phyloP scores from a whole-genome alignment of 2,797 vertebrate species.

The Falco cherrug region DNA sequence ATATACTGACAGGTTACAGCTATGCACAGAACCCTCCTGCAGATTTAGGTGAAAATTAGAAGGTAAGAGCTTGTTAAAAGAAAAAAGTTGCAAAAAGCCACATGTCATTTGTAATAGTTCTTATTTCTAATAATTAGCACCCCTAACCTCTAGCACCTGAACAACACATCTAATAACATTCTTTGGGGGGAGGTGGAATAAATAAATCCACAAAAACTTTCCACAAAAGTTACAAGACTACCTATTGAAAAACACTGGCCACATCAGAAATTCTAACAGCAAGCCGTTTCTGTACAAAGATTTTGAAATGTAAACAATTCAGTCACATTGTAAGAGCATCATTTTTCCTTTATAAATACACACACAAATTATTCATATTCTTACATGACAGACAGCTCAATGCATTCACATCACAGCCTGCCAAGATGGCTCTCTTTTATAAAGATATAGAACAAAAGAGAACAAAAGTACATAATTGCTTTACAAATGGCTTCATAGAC shows the following conservation, averaged over 20 bases:
- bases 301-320: background rate
- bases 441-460: background rate
- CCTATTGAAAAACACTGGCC: background rate
- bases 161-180: background rate
- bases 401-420: background rate
- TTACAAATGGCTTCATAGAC: conserved; percentile 48
- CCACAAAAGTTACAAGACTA: background rate
- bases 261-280: background rate
- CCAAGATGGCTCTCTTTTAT: conserved; percentile 33
- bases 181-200: background rate
- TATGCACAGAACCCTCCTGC: background rate
- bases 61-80: background rate
- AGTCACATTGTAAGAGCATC: background rate
- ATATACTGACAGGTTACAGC: background rate
- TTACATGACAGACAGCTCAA: background rate
- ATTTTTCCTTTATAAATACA: background rate
- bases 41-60: background rate
- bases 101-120: background rate
- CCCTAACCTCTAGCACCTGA: background rate
- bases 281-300: background rate
- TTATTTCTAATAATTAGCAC: background rate
- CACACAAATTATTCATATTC: background rate
- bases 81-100: background rate
- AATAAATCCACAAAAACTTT: background rate
- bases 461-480: conserved; percentile 57